A percentile compares a stretch with the other conserved stretches of the same genome.
Evolutionary conservation across 2,888 invertebrate genomes (phyloP).

Genomic region (Nowickia ferox): DNA sequence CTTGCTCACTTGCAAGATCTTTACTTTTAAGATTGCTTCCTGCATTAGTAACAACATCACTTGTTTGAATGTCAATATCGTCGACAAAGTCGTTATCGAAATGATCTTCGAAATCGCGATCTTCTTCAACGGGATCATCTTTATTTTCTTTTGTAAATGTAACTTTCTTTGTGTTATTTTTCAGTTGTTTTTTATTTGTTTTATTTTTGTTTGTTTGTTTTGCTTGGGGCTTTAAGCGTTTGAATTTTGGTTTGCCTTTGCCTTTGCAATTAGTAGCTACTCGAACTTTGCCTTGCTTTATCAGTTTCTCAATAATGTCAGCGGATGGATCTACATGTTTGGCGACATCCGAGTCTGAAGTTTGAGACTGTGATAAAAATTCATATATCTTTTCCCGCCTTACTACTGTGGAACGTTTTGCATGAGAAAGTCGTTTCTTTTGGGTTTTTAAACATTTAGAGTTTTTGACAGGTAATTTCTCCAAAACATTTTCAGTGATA

Average conservation of each 20-base stretch:
- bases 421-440: neutral
- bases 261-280: slow-evolving; percentile 84
- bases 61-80: slow-evolving; percentile 33
- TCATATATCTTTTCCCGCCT: slow-evolving; percentile 76
- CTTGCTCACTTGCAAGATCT: slow-evolving; percentile 39
- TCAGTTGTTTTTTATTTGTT: slow-evolving; percentile 30
- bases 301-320: slow-evolving; percentile 80
- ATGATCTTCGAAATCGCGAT: slow-evolving; percentile 35
- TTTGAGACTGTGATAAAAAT: slow-evolving; percentile 79
- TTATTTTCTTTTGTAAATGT: neutral
- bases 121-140: slow-evolving; percentile 29
- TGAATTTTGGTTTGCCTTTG: slow-evolving; percentile 73
- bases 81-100: slow-evolving; percentile 34
- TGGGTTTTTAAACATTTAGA: slow-evolving; percentile 31
- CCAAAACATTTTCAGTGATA: neutral
- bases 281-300: slow-evolving; percentile 84
- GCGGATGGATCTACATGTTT: slow-evolving; percentile 76
- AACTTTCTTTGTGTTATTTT: slow-evolving; percentile 14
- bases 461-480: neutral
- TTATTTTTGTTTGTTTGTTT: slow-evolving; percentile 31
- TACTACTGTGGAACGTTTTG: slow-evolving; percentile 27
- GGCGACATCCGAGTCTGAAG: slow-evolving; percentile 74
- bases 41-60: neutral
- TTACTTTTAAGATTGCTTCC: neutral
- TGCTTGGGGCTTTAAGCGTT: slow-evolving; percentile 38